Conservation (phyloP, 2,113 vertebrate genomes). For the Oceanites oceanicus region DNA sequence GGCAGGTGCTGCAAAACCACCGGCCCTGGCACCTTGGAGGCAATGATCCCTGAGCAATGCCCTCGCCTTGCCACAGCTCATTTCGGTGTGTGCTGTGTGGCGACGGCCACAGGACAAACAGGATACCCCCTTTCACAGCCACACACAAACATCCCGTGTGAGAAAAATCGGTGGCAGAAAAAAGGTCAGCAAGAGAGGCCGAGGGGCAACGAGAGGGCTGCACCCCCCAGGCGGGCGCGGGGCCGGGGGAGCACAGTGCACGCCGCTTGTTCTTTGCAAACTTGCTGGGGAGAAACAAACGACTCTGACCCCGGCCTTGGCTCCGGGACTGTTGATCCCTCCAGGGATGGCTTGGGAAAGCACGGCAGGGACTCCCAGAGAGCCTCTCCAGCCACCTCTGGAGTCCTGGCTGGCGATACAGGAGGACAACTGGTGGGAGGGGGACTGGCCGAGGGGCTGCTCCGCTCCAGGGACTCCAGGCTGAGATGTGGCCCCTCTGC, state of each 20-base stretch:
- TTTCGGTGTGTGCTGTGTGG: fast-evolving
- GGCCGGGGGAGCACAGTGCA: fast-evolving
- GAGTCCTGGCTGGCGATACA: fast-evolving
- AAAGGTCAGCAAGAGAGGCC: neutral
- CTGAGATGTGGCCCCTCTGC: neutral
- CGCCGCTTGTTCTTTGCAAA: neutral
- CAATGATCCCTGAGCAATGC: neutral
- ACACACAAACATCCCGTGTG: neutral
- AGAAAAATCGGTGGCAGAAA: neutral
- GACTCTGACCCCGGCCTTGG: neutral
- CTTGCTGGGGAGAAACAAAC: slow-evolving; percentile 7
- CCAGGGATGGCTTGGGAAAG: neutral
- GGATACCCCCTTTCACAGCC: neutral
- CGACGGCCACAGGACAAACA: fast-evolving
- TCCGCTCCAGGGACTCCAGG: fast-evolving
- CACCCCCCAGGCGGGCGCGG: neutral
- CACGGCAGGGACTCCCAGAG: fast-evolving
- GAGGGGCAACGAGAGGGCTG: neutral
- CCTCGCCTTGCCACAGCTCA: fast-evolving
- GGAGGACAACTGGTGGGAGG: neutral
- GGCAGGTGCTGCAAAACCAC: neutral
- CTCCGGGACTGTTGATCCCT: neutral
- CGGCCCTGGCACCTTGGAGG: fast-evolving
- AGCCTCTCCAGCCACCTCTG: neutral
- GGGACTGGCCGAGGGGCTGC: neutral